Evolutionary conservation across 2,888 invertebrate genomes (phyloP).

Genomic region (Drosophila bunnanda): DNA sequence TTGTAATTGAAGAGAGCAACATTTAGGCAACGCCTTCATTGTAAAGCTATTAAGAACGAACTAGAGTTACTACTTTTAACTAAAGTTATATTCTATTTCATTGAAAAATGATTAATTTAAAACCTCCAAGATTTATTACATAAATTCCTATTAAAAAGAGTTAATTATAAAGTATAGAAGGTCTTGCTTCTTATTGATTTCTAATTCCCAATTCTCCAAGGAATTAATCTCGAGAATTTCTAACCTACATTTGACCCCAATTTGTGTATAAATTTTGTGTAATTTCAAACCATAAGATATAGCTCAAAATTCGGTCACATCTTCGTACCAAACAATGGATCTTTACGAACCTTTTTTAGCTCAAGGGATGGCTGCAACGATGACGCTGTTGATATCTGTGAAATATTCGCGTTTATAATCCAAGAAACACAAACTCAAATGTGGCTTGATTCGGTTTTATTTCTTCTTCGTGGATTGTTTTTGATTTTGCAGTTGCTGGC

Average conservation of each 20-base stretch:
- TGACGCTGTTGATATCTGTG: constrained; percentile 32
- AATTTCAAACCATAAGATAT: not conserved
- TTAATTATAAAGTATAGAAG: not conserved
- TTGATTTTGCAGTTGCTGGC: constrained; percentile 28
- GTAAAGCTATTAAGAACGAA: not conserved
- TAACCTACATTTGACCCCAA: not conserved
- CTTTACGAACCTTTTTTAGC: constrained; percentile 45
- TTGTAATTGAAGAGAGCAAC: no score
- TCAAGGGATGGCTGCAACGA: constrained; percentile 35
- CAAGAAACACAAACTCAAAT: constrained; percentile 58
- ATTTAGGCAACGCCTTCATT: no score
- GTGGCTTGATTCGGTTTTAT: constrained; percentile 23
- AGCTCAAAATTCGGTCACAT: not conserved
- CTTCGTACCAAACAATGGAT: not conserved
- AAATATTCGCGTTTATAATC: constrained; percentile 67
- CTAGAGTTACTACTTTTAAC: not conserved
- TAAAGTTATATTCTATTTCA: not conserved
- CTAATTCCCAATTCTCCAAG: not conserved
- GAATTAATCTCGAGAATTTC: not conserved
- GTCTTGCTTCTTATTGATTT: no score
- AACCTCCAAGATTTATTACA: not conserved
- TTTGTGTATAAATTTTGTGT: not conserved
- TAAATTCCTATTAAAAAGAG: not conserved
- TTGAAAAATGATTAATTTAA: not conserved
- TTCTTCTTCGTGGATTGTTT: constrained; percentile 3